Evolutionary conservation across 2,113 vertebrate species (phyloP).

Genomic region (Rhynchomys soricoides): DNA sequence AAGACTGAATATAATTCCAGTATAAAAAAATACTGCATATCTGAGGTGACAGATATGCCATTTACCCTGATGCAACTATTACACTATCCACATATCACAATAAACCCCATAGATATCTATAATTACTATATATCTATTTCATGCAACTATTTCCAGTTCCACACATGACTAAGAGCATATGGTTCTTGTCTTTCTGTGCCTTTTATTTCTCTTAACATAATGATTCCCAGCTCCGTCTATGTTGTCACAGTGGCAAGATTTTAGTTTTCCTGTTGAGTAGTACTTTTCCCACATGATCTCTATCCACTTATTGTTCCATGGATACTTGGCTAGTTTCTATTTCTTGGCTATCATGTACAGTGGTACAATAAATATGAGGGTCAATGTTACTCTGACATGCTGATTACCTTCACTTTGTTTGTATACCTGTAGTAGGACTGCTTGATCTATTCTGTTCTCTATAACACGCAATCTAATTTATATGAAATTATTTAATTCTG

Average conservation of each 20-base stretch:
- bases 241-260: neutral
- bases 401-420: neutral
- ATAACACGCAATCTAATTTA: neutral
- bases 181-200: neutral
- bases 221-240: neutral
- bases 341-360: neutral
- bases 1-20: neutral
- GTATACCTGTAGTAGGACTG: neutral
- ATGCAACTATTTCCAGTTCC: neutral
- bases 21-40: neutral
- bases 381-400: neutral
- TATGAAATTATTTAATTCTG: constrained; percentile 24
- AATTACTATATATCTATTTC: neutral
- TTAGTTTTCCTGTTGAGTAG: neutral
- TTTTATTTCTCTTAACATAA: neutral
- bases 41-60: neutral
- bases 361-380: neutral
- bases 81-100: neutral
- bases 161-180: neutral
- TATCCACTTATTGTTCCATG: neutral
- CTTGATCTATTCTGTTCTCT: neutral
- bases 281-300: neutral
- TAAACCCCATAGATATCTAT: neutral
- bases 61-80: neutral
- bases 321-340: neutral